Conservation (phyloP, 2,888 invertebrate genomes). For the Lepetodrilus schrolli region DNA sequence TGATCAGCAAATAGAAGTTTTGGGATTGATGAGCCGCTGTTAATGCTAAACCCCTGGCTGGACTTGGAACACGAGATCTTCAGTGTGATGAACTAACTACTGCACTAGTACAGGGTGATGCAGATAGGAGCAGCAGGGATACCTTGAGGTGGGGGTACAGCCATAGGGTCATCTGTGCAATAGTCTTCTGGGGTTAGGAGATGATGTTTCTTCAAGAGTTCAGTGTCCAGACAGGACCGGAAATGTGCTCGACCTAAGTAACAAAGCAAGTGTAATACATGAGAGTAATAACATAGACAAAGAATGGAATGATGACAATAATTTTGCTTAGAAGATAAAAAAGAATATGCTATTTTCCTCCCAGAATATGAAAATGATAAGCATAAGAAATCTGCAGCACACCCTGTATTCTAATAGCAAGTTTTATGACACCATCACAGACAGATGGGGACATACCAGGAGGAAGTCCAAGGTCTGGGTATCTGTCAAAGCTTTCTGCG, state of each 20-base stretch:
- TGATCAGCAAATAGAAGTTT: no score
- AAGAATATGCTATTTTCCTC: no score
- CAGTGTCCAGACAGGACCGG: slow-evolving; percentile 70
- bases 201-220: slow-evolving; percentile 66
- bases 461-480: slow-evolving; percentile 70
- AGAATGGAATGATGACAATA: neutral
- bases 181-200: slow-evolving; percentile 73
- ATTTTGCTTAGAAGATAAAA: no score
- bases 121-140: neutral
- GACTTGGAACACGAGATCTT: no score
- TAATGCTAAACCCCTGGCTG: no score
- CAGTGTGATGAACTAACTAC: neutral
- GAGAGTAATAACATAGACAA: neutral
- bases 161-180: slow-evolving; percentile 57
- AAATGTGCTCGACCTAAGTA: slow-evolving; percentile 67
- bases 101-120: neutral
- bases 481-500: slow-evolving; percentile 56
- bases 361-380: no score
- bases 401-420: no score
- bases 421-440: no score
- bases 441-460: no score
- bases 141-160: slow-evolving; percentile 70
- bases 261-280: neutral
- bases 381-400: no score
- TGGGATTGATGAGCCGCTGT: no score